A percentile compares a stretch with the other conserved stretches of the same genome.
phyloP scores from a whole-genome alignment of 2,113 vertebrate species.

The Sclerurus mexicanus region DNA sequence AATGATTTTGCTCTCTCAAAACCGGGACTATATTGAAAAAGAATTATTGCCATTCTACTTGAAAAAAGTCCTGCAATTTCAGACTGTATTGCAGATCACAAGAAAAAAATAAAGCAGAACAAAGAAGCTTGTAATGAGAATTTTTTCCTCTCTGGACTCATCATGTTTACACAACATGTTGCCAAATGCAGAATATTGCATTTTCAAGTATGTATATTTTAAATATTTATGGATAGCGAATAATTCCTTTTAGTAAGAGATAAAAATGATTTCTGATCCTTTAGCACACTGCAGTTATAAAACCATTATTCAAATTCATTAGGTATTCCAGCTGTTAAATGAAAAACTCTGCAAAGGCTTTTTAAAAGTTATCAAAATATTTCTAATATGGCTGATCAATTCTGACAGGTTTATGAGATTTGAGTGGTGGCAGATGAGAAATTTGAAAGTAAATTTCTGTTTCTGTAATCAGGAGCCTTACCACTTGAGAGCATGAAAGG shows the following conservation, averaged over 20 bases:
- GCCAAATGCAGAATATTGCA: neutral
- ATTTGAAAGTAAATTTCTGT: neutral
- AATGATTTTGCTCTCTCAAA: neutral
- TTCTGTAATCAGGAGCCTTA: neutral
- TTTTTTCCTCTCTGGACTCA: neutral
- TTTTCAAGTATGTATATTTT: neutral
- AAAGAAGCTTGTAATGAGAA: neutral
- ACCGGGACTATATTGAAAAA: neutral
- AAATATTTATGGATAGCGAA: slow-evolving; percentile 17
- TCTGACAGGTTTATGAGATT: neutral
- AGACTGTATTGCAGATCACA: neutral
- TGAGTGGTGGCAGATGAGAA: neutral
- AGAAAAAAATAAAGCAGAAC: neutral
- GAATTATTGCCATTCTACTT: neutral
- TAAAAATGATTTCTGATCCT: neutral
- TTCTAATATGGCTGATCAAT: neutral
- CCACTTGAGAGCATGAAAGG: neutral
- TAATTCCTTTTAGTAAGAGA: neutral
- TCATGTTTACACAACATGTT: neutral
- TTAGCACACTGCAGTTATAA: neutral
- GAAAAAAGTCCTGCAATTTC: neutral
- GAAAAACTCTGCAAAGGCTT: neutral
- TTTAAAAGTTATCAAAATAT: neutral
- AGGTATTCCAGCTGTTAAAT: neutral
- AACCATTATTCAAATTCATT: neutral